Evolutionary conservation across 2,113 vertebrate species (phyloP), one percentile per base, ranked within the genome.

Genomic region (Danionella cerebrum): DNA sequence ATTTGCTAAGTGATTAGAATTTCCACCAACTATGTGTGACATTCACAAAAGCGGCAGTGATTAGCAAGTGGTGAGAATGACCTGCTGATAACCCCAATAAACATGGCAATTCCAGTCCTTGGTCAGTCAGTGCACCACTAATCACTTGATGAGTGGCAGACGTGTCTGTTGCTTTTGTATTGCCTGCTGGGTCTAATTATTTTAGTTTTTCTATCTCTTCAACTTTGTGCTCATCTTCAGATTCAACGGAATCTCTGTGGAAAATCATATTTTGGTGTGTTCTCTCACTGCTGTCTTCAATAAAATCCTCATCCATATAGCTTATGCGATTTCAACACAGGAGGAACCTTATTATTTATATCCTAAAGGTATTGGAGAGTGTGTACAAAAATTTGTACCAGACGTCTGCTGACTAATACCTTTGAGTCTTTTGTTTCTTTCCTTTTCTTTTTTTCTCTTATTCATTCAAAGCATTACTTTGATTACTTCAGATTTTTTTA

Each of bases 401-500:
- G 65, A 74, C 59, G 35, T 48, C 14, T 48, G 60, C 31, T 38
- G 52, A 65, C 53, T 36, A 65, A 76, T 25, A 53, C 44, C 53
- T 52, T 38, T 25, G 39, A 53, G 47, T 52, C 65, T 71, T 71
- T 68, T 52, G 47, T 65, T 69, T 57, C 66, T 68, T 70, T 53
- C n/a, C n/a, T n/a, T n/a, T n/a, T n/a, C n/a, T n/a, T n/a, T n/a
- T 71, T 71, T 67, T 51, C 38, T 65, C 63, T 55, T 70, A 65
- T 70, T 53, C 65, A 48, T 65, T 57, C 54, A 67, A 47, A 47
- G 35, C 55, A 12, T 41, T 21, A 29, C 27, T 55, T n/a, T n/a
- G n/a, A n/a, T n/a, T n/a, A n/a, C n/a, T n/a, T n/a, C n/a, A n/a
- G n/a, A n/a, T n/a, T n/a, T n/a, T n/a, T n/a, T n/a, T n/a, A n/a